Evolutionary conservation across 2,797 vertebrate genomes (phyloP), one percentile per base, ranked within the genome.

Genomic region (Lindbergichthys nudifrons): DNA sequence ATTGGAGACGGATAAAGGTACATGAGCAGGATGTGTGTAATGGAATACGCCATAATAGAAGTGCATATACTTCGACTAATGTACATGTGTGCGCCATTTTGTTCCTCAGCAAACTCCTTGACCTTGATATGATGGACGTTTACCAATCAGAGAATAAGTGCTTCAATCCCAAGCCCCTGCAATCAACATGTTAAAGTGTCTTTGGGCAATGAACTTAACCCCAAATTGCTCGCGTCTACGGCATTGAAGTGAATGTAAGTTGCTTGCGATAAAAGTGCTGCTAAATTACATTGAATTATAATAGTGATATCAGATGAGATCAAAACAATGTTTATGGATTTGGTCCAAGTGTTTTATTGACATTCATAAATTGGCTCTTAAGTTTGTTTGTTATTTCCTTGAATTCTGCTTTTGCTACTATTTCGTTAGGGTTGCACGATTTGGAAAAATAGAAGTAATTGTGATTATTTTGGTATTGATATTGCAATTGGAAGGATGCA

Each of bases 1-100:
- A 53, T 51, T 60, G 53, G 73, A 83, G 85, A 89, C 71, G 75
- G 67, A 86, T 51, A 19, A 48, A 13, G 16, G 32, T 56, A 51
- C 74, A 65, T 70, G 61, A 77, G 62, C 67, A 80, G 70, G 58
- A 71, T 71, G 19, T 66, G 70, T 72, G 67, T 62, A 79, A 82
- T 77, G 62, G 58, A 54, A 81, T 82, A 69, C 82, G 66, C 58
- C 32, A 86, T 83, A 89, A 77, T 69, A 69, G 26, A 69, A 41
- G 56, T 70, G 82, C 60, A 73, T 83, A 41, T 46, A 0, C 41
- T 70, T 51, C 48, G 32, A 23, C 14, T 14, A n/a, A 30, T 53
- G 13, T 39, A 42, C n/a, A 3, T 26, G 19, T 62, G 21, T 4
- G 46, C 48, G 26, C 26, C 26, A 54, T 65, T 32, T 62, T 57